A percentile compares a stretch with the other conserved stretches of the same genome.
Conservation (phyloP, 2,113 vertebrate species). For the Laticauda colubrina region DNA sequence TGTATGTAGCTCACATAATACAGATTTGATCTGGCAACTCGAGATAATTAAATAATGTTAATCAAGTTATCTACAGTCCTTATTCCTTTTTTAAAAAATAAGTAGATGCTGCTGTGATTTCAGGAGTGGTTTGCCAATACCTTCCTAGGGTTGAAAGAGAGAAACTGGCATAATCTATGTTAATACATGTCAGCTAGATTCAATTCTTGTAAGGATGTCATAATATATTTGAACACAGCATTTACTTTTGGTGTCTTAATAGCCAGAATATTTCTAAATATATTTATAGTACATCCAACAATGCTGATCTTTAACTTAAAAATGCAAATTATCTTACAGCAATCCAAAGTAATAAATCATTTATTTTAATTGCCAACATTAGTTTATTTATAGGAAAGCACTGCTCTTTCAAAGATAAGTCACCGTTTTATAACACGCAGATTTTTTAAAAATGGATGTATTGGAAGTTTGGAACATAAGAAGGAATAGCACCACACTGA, state of each 20-base stretch:
- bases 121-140: not conserved
- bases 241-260: not conserved
- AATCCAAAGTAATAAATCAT: not conserved
- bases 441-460: not conserved
- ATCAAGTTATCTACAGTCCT: not conserved
- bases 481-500: not conserved
- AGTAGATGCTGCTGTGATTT: not conserved
- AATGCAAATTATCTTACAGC: not conserved
- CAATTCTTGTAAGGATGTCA: not conserved
- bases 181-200: not conserved
- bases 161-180: not conserved
- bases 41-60: constrained; percentile 42
- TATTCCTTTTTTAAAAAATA: constrained; percentile 9
- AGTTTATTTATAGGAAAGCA: not conserved
- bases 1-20: constrained; percentile 54
- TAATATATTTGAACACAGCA: not conserved
- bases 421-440: not conserved
- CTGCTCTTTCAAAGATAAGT: not conserved
- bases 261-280: not conserved
- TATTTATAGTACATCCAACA: not conserved
- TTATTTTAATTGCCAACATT: accelerated
- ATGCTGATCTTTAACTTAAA: not conserved
- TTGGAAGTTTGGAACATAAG: not conserved
- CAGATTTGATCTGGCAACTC: constrained; percentile 39
- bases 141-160: not conserved